Evolutionary conservation across 1,140 invertebrate genomes (phyloP).

Genomic region (Calosoma granatense): DNA sequence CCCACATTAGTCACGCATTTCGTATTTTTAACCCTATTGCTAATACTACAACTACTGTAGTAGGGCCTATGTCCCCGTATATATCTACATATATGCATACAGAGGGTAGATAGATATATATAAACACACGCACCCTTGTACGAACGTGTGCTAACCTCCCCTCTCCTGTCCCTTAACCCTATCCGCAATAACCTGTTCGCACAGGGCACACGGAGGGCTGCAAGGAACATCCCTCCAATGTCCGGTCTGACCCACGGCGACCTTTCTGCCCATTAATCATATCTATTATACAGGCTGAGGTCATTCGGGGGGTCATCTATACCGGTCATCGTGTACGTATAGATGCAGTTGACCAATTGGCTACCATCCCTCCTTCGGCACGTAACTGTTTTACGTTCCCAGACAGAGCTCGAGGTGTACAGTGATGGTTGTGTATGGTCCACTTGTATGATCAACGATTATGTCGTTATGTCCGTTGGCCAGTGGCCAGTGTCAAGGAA

Average conservation of each 20-base stretch:
- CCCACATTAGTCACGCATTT: background rate
- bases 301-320: background rate
- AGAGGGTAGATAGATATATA: background rate
- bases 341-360: background rate
- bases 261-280: slow-evolving; percentile 18
- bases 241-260: slow-evolving; percentile 26
- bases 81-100: no score
- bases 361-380: background rate
- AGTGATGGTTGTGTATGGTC: background rate
- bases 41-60: no score
- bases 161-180: no score
- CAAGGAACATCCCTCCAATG: slow-evolving; percentile 25
- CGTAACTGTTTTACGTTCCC: background rate
- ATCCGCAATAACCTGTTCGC: background rate
- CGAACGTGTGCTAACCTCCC: background rate
- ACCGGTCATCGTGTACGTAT: background rate
- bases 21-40: slow-evolving; percentile 15
- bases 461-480: slow-evolving; percentile 2
- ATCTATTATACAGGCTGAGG: slow-evolving; percentile 10
- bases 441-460: background rate
- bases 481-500: background rate
- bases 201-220: slow-evolving; percentile 12
- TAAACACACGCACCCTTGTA: background rate
- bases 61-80: no score
- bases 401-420: no score